phyloP scores from a whole-genome alignment of 1,140 invertebrate species.

The Camponotus vicinus region DNA sequence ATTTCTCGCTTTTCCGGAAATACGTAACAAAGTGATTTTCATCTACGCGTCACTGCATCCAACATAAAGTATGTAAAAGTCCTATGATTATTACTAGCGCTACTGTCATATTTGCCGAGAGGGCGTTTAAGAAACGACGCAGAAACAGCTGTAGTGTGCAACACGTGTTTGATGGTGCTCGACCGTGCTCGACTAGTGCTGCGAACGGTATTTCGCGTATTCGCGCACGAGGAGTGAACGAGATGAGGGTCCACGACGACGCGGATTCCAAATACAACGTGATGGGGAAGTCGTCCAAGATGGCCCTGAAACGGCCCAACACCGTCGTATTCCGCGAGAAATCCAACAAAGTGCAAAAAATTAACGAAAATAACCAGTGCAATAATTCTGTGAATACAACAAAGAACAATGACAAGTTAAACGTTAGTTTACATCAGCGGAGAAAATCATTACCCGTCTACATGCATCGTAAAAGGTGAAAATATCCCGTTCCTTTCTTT shows the following conservation, averaged over 20 bases:
- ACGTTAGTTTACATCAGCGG: conserved; percentile 84
- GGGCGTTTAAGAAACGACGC: not conserved
- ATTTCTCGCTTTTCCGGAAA: not conserved
- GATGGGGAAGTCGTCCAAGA: conserved; percentile 77
- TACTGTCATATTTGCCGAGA: not conserved
- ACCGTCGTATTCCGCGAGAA: conserved; percentile 73
- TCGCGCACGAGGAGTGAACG: not conserved
- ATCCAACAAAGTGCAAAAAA: conserved; percentile 73
- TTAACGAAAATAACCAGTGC: conserved; percentile 54
- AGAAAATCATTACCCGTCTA: conserved; percentile 86
- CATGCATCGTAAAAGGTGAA: conserved; percentile 84
- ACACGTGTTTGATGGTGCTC: conserved; percentile 60
- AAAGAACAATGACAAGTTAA: conserved; percentile 74
- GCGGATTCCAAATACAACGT: conserved; percentile 80
- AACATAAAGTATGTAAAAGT: too few species aligned
- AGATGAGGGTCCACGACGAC: conserved; percentile 83
- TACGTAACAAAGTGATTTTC: not conserved
- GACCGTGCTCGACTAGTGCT: too few species aligned
- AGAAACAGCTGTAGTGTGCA: conserved; percentile 64
- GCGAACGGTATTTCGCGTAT: not conserved
- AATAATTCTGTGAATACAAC: not conserved
- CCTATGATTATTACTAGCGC: too few species aligned
- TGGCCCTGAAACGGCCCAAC: conserved; percentile 77
- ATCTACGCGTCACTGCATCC: not conserved
- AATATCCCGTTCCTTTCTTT: not conserved